Conservation (phyloP, 2,113 vertebrate genomes). For the Amphilophus citrinellus region DNA sequence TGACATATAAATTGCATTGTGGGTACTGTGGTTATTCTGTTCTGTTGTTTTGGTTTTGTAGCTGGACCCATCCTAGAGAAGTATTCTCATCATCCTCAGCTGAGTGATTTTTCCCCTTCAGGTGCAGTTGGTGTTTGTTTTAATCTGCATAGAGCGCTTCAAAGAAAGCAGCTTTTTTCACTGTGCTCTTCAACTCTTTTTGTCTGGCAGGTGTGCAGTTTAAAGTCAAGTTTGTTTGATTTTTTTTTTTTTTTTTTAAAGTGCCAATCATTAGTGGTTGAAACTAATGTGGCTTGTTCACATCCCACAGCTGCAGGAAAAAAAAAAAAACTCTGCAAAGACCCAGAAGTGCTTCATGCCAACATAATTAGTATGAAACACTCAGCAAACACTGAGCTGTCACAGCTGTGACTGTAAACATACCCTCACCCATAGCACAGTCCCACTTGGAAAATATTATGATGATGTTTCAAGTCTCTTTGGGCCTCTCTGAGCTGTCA, state of each 20-base stretch:
- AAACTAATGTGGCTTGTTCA: not conserved
- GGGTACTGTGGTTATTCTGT: not conserved
- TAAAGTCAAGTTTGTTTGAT: not conserved
- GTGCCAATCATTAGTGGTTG: not conserved
- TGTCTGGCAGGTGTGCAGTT: not conserved
- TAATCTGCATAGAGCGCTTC: not conserved
- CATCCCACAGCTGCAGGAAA: not conserved
- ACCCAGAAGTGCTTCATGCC: not conserved
- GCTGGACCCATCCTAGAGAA: not conserved
- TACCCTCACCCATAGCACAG: not conserved
- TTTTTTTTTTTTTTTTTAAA: not conserved
- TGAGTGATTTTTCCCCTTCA: too few species aligned
- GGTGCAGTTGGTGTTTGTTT: not conserved
- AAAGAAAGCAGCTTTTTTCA: not conserved
- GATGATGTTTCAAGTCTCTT: not conserved
- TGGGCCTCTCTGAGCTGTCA: not conserved
- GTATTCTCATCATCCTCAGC: not conserved
- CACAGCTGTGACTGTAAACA: not conserved
- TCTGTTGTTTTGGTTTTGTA: not conserved
- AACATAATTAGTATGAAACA: not conserved
- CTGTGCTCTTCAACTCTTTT: not conserved
- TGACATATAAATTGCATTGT: not conserved
- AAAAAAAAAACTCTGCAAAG: not conserved
- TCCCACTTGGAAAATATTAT: slow-evolving; percentile 35
- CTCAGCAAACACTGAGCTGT: not conserved